Conservation (phyloP, 2,113 vertebrate genomes). For the Cathartes aura region DNA sequence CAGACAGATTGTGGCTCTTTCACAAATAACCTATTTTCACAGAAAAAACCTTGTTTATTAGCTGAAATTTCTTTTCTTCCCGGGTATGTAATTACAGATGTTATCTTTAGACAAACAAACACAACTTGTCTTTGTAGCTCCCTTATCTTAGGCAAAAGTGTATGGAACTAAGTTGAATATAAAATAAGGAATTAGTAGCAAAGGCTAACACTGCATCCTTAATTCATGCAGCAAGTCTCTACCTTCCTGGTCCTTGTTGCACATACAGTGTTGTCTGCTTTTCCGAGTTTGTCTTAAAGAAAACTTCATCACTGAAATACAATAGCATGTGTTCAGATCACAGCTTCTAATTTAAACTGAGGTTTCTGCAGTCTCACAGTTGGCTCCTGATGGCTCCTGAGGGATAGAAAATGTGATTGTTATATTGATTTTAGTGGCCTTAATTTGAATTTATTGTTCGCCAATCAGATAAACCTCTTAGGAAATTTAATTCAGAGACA, state of each 20-base stretch:
- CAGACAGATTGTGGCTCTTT: background rate
- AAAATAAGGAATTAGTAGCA: background rate
- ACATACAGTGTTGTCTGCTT: background rate
- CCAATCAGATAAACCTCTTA: constrained; percentile 29
- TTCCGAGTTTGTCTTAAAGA: background rate
- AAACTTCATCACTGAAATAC: background rate
- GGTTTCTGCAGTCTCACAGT: background rate
- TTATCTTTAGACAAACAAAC: background rate
- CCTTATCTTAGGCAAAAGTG: background rate
- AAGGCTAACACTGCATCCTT: background rate
- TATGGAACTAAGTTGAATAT: background rate
- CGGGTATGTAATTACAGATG: background rate
- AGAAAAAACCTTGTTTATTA: background rate
- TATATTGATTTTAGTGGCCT: constrained; percentile 39
- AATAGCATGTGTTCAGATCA: background rate
- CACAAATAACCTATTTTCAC: constrained; percentile 7
- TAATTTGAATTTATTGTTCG: constrained; percentile 62
- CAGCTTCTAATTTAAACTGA: background rate
- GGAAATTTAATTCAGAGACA: constrained; percentile 34
- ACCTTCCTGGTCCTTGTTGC: background rate
- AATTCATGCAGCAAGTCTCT: background rate
- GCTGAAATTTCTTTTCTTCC: background rate
- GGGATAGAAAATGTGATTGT: constrained; percentile 16
- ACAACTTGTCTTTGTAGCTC: background rate
- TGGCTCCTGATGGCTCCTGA: background rate